phyloP scores from a whole-genome alignment of 1,140 invertebrate genomes.

The Spodoptera frugiperda region DNA sequence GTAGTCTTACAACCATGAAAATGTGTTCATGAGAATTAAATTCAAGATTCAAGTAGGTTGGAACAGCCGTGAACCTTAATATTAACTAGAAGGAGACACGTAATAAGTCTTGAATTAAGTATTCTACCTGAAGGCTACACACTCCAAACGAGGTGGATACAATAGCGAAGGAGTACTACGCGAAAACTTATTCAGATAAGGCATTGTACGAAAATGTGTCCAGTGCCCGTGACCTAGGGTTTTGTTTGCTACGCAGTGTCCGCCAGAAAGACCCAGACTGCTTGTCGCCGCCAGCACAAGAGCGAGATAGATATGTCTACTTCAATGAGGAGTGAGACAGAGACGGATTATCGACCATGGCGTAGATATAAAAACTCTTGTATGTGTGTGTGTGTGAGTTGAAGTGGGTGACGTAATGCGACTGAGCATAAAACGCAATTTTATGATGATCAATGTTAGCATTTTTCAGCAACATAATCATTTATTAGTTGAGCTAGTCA shows the following conservation, averaged over 20 bases:
- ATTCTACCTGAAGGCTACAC: slow-evolving; percentile 52
- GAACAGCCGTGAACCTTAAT: not conserved
- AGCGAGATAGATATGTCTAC: slow-evolving; percentile 64
- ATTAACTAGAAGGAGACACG: slow-evolving; percentile 14
- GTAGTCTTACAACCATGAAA: not conserved
- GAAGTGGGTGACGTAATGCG: slow-evolving; percentile 67
- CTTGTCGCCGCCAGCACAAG: slow-evolving; percentile 75
- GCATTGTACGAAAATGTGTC: slow-evolving; percentile 70
- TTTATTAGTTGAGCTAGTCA: slow-evolving; percentile 40
- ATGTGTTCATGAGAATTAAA: not conserved
- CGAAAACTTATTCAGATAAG: slow-evolving; percentile 48
- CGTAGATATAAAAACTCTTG: slow-evolving; percentile 73
- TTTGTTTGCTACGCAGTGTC: slow-evolving; percentile 74
- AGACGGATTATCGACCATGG: slow-evolving; percentile 63
- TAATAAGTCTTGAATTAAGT: slow-evolving; percentile 36
- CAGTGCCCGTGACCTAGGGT: slow-evolving; percentile 76
- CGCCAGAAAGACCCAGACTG: slow-evolving; percentile 78
- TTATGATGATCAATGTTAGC: slow-evolving; percentile 63
- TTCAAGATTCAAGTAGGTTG: not conserved
- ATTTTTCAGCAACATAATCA: slow-evolving; percentile 31
- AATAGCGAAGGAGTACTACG: slow-evolving; percentile 48
- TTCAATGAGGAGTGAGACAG: slow-evolving; percentile 58
- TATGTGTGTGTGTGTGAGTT: slow-evolving; percentile 46
- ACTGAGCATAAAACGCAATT: slow-evolving; percentile 65
- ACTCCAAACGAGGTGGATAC: slow-evolving; percentile 42